A percentile compares a stretch with the other conserved stretches of the same genome.
Evolutionary conservation across 2,888 invertebrate species (phyloP).

Genomic region (Hoplodrina blanda): DNA sequence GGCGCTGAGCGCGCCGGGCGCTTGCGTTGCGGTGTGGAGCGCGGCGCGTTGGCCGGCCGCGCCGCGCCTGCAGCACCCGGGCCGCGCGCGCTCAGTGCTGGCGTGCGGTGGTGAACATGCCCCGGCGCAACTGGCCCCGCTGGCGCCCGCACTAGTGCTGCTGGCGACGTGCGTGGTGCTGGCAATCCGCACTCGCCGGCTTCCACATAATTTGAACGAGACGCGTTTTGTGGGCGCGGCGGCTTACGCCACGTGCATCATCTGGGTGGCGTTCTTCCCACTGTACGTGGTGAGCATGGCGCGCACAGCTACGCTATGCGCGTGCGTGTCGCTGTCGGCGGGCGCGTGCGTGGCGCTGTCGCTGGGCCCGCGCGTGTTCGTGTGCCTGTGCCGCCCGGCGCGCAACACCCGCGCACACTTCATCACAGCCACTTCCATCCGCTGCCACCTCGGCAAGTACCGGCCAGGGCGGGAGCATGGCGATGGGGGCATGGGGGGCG

Average conservation of each 20-base stretch:
- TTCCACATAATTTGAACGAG: constrained; percentile 96
- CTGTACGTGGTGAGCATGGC: constrained; percentile 89
- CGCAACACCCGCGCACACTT: constrained; percentile 94
- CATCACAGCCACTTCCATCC: constrained; percentile 93
- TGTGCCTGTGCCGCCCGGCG: constrained; percentile 93
- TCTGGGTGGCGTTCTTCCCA: constrained; percentile 95
- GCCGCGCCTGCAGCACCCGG: constrained; percentile 88
- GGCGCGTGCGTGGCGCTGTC: constrained; percentile 93
- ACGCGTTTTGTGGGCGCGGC: constrained; percentile 94
- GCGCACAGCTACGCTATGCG: constrained; percentile 84
- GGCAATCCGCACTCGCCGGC: constrained; percentile 94
- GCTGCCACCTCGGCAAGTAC: constrained; percentile 92
- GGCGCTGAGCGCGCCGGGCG: constrained; percentile 88
- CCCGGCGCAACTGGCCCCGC: constrained; percentile 90
- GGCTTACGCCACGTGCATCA: constrained; percentile 95
- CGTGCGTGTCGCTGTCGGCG: constrained; percentile 94
- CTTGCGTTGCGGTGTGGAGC: constrained; percentile 90
- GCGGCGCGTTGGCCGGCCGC: constrained; percentile 88
- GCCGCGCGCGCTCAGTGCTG: constrained; percentile 89
- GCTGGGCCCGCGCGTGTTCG: constrained; percentile 94
- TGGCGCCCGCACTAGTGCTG: constrained; percentile 93
- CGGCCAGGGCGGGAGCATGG: constrained; percentile 51
- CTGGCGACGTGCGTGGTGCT: constrained; percentile 94
- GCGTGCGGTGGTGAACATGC: constrained; percentile 91
- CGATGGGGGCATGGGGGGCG: constrained; percentile 8